Percentiles rank a stretch among this genome's conserved stretches.
Conservation (phyloP, 2,113 vertebrate genomes). For the Hyla sarda region DNA sequence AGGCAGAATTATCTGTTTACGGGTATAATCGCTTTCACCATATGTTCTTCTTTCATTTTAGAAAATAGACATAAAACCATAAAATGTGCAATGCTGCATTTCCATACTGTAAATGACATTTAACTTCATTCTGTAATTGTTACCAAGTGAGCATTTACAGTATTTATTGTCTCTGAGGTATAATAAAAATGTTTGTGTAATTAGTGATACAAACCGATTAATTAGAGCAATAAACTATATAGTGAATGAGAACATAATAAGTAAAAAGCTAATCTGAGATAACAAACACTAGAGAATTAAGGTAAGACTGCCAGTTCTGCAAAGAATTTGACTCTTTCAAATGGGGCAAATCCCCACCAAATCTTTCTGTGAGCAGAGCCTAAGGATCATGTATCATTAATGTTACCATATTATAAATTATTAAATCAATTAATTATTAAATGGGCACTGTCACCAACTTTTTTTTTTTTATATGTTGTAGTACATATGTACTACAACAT, state of each 20-base stretch:
- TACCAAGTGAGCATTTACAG: not conserved
- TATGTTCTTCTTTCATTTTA: not conserved
- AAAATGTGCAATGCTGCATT: not conserved
- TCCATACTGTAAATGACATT: not conserved
- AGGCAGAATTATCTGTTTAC: not conserved
- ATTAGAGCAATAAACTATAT: slow-evolving; percentile 22
- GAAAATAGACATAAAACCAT: not conserved
- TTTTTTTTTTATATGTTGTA: no score
- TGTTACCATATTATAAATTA: no score
- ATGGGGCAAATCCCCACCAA: no score
- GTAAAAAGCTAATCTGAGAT: not conserved
- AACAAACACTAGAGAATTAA: no score
- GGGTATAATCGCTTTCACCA: not conserved
- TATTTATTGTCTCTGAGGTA: slow-evolving; percentile 37
- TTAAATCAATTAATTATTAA: no score
- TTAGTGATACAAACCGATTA: slow-evolving; percentile 26
- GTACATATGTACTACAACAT: no score
- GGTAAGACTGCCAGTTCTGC: no score
- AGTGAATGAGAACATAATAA: slow-evolving; percentile 1
- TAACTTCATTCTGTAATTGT: not conserved
- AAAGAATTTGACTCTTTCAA: no score
- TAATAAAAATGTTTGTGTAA: slow-evolving; percentile 34
- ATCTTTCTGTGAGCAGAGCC: no score
- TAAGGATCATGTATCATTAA: no score
- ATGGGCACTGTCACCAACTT: no score